Base-by-base conservation (phyloP, 2,113 vertebrate genomes). In the Pterocles gutturalis region DNA sequence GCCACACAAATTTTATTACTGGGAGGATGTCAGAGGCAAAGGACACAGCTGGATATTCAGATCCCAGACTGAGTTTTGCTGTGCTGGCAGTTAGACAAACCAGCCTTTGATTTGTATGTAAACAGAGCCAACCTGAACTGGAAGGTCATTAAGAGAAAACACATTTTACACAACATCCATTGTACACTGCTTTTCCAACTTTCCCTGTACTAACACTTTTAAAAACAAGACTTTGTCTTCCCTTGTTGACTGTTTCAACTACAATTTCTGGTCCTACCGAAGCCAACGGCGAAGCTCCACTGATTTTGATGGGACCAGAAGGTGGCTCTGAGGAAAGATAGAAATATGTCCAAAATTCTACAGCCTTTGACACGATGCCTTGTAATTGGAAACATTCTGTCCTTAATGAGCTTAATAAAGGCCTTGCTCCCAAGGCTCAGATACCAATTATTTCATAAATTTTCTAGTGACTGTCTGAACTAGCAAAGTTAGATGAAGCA, bases 51-150 rank as follows among this genome's bases (percentile, higher is more conserved):
- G 95, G 95, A 96, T 92, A 82, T 83, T 89, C 77, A 83, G 89
- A 95, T 85, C 89, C 70, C 95, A 96, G 96, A 92, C 91, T 76
- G 81, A 93, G 83, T 91, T 96, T 90, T 94, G 95, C 92, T 82
- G 77, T 87, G 95, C 81, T 97, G 96, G 96, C 95, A 96, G 73
- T 79, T 36, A 28, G 77, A 96, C 94, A 97, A 97, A 92, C 91
- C 89, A 96, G 92, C 82, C 91, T 95, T 97, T 89, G 89, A 96
- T 91, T 91, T 96, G 92, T 91, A 85, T 89, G 89, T 96, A 97
- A 97, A 97, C 95, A 97, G 83, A 97, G 96, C 94, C 94, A 96
- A 96, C 94, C 70, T 92, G 81, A 95, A 93, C 89, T 95, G 91
- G 84, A 97, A 96, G 92, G 89, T 93, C 94, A 96, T 84, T 89